Evolutionary conservation across 2,113 vertebrate genomes (phyloP), one percentile per base, ranked within the genome.

Genomic region (Pogonocichla stellata): DNA sequence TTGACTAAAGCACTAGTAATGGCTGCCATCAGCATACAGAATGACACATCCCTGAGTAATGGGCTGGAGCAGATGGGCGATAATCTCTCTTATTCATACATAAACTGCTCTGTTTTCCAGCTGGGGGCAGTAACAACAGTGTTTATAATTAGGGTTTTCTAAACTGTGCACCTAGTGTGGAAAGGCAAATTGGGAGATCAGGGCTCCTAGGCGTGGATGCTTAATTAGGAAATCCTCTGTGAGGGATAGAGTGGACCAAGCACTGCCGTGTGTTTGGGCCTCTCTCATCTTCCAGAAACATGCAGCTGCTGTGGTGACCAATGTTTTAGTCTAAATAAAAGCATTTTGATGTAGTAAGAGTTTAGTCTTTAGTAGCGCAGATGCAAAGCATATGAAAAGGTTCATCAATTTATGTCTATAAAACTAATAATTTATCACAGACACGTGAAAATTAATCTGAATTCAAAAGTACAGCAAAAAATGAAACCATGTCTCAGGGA

Each of bases 41-140:
- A 95, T 95, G 95, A 97, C 97, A 96, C 42, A 82, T 80, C 94
- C 48, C 71, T 97, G 97, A 98, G 95, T 97, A 97, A 98, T 96
- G 94, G 96, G 91, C 93, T 94, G 96, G 95, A 98, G 97, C 98
- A 98, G 98, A 97, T 98, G 97, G 98, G 97, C 72, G 92, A 96
- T 98, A 96, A 98, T 98, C 96, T 98, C 96, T 91, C 91, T 95
- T 87, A 95, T 96, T 97, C 93, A 79, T 95, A 95, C 87, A 97
- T 97, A 96, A 98, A 97, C 95, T 93, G 96, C 97, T 96, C 95
- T 96, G 96, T 94, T 97, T 97, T 97, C 98, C 98, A 98, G 97
- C 98, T 98, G 97, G 97, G 97, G 97, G 98, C 97, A 97, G 97
- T 97, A 97, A 97, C 97, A 97, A 97, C 97, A 97, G 83, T 96